Conservation (phyloP, 2,113 vertebrate genomes). For the Clarias macrocephalus region DNA sequence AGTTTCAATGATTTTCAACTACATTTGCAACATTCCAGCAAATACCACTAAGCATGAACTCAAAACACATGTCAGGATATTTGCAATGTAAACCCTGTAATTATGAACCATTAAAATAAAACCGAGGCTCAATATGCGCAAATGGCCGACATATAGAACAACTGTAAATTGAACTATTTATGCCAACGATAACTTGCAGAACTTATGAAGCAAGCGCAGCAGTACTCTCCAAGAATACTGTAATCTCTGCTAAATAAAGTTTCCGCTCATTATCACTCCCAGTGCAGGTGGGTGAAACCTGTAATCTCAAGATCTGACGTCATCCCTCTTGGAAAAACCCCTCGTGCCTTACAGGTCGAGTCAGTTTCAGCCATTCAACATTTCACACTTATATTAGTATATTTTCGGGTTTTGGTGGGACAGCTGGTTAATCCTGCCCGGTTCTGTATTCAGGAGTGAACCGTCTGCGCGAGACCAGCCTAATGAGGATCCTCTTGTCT, state of each 20-base stretch:
- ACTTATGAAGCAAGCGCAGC: too few relatives aligned
- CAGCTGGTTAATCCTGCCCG: constrained; percentile 15
- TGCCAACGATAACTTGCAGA: not conserved
- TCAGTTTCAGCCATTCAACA: constrained; percentile 22
- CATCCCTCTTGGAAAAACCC: not conserved
- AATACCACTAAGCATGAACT: not conserved
- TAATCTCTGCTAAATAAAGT: not conserved
- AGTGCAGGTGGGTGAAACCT: constrained; percentile 12
- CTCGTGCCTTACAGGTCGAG: constrained; percentile 20
- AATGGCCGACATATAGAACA: not conserved
- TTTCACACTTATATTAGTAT: constrained; percentile 1
- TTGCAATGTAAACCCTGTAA: not conserved
- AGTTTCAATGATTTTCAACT: not conserved
- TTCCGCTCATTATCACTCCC: not conserved
- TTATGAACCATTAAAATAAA: not conserved
- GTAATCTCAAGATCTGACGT: not conserved
- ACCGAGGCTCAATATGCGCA: not conserved
- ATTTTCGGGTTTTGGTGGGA: constrained; percentile 26
- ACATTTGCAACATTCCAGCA: not conserved
- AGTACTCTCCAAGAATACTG: not conserved
- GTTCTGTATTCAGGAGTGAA: constrained; percentile 20
- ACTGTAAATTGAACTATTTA: not conserved
- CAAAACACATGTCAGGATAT: too few relatives aligned
- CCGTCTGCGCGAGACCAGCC: not conserved
- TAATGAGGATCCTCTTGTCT: constrained; percentile 40